Percentiles rank a stretch among this genome's conserved stretches.
Evolutionary conservation across 2,797 vertebrate genomes (phyloP).

Genomic region (Muscicapa comitata): DNA sequence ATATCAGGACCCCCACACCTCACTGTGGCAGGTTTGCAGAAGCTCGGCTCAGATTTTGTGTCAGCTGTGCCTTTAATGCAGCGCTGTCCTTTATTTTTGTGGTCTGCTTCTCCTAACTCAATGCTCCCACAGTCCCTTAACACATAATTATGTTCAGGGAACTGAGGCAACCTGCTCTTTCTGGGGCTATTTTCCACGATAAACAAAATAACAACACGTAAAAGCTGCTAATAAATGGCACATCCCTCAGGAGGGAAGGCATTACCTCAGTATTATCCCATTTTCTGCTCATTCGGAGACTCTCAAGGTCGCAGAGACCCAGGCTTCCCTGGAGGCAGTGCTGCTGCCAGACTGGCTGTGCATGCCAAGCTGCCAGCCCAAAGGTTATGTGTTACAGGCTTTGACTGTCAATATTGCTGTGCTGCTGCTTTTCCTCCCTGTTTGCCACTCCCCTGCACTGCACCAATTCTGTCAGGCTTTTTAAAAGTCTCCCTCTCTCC

Average conservation of each 20-base stretch:
- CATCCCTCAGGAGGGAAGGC: neutral
- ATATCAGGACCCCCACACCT: neutral
- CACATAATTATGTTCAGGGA: neutral
- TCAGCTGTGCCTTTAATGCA: neutral
- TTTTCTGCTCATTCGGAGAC: conserved; percentile 18
- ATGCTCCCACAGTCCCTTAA: neutral
- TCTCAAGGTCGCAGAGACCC: neutral
- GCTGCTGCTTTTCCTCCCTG: neutral
- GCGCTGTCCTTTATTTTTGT: neutral
- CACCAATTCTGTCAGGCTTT: neutral
- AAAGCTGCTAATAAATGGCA: conserved; percentile 3
- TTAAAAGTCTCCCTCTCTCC: neutral
- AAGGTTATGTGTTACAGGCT: neutral
- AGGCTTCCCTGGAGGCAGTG: neutral
- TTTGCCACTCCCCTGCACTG: neutral
- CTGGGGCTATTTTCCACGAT: conserved; percentile 13
- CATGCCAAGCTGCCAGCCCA: neutral
- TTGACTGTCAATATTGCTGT: neutral
- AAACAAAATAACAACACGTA: conserved; percentile 27
- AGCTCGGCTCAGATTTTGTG: neutral
- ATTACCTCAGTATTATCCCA: neutral
- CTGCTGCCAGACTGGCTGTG: neutral
- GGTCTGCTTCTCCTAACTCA: neutral
- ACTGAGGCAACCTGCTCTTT: neutral
- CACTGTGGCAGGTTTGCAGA: fast-evolving